Conservation (phyloP, 2,113 vertebrate species). For the Vombatus ursinus region DNA sequence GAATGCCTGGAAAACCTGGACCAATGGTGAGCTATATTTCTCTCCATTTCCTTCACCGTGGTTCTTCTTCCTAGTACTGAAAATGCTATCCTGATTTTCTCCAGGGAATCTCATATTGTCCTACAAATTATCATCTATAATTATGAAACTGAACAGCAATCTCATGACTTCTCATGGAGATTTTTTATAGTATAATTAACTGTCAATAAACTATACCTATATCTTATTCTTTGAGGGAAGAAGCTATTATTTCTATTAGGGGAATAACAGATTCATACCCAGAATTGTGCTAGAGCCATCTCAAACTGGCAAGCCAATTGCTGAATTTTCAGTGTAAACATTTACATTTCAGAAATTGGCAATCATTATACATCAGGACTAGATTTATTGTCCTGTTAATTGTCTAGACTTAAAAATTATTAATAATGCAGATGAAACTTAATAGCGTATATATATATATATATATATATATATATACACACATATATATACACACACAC, state of each 20-base stretch:
- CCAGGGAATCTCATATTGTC: background rate
- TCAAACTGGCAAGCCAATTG: background rate
- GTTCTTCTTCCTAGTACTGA: background rate
- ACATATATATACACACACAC: too few species aligned
- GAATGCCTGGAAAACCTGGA: conserved; percentile 94
- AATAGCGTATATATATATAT: background rate
- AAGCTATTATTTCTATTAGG: background rate
- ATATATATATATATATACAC: too few species aligned
- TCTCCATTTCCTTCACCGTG: background rate
- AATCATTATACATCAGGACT: background rate
- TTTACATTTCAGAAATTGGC: background rate
- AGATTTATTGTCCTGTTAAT: background rate
- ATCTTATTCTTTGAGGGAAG: background rate
- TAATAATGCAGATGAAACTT: background rate
- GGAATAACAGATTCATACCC: background rate
- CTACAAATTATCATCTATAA: background rate
- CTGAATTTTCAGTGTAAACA: background rate
- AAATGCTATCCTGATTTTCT: background rate
- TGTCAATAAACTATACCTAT: background rate
- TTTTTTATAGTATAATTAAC: background rate
- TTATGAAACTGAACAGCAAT: background rate
- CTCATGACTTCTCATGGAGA: background rate
- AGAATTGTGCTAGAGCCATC: background rate
- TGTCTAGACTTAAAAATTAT: background rate
- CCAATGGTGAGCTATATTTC: conserved; percentile 79